These are phyloP conservation scores for Ditylenchus weischeri DNA, from an alignment of 2,888 invertebrate genomes.

Conservation along the genomic window DNA sequence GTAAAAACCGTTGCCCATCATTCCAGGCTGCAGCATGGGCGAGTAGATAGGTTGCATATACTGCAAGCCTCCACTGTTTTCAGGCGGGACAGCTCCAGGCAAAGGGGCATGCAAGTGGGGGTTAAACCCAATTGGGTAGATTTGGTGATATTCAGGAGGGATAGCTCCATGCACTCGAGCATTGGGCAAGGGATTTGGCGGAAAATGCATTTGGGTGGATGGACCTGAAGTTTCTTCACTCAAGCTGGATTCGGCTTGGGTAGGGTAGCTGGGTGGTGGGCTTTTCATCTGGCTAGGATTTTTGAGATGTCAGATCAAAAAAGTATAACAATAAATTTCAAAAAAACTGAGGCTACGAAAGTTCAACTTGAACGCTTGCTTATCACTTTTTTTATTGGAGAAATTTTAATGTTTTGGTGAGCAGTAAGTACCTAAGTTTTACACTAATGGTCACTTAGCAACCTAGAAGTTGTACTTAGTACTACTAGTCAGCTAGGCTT, in stretches of 20 bases:
- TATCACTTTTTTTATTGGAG: too few species aligned
- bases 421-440: too few species aligned
- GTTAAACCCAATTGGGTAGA: not conserved
- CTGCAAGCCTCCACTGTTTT: not conserved
- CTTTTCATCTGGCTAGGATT: not conserved
- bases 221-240: not conserved
- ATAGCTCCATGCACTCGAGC: not conserved
- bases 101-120: slow-evolving; percentile 2
- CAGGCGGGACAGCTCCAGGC: slow-evolving; percentile 9
- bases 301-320: too few species aligned
- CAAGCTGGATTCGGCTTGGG: not conserved
- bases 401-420: too few species aligned
- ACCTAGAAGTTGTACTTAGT: too few species aligned
- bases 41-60: slow-evolving; percentile 2
- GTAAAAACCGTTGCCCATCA: too few species aligned
- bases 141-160: slow-evolving; percentile 3
- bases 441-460: too few species aligned
- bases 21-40: not conserved
- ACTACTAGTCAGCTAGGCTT: too few species aligned
- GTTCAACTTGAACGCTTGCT: too few species aligned
- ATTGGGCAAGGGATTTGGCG: not conserved
- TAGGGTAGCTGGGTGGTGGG: slow-evolving; percentile 1
- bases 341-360: too few species aligned
- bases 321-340: too few species aligned
- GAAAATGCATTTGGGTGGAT: not conserved